Evolutionary conservation across 2,113 vertebrate genomes (phyloP), one percentile per base, ranked within the genome.

Genomic region (Petromus typicus): DNA sequence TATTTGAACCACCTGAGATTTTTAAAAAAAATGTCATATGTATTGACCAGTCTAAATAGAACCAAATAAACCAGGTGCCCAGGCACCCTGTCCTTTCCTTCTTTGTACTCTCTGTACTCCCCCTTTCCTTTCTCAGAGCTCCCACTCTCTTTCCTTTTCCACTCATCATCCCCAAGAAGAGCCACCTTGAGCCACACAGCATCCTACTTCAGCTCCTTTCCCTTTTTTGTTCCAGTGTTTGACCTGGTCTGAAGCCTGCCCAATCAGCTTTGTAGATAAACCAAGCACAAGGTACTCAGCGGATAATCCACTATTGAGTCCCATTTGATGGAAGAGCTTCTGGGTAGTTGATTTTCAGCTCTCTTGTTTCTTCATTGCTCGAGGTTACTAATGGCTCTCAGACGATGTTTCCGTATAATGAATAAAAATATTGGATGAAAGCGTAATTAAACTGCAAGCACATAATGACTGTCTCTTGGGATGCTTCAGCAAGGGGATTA

Each of bases 261-360:
- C 18, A 2, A 17, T 87, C 20, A 59, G 57, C 37, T 22, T 79
- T 75, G 75, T 37, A 66, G 86, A 81, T 71, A n/a, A 76, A 56
- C 56, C 57, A 86, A 61, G 16, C 7, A 37, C 63, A 89, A 63
- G 51, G 54, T 23, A 89, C 8, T 23, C 20, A 92, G 32, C 54
- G 61, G 80, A 32, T 23, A 76, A 95, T 66, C 25, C 59, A 90
- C 4, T 88, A 59, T 43, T 88, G 88, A 64, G 32, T 63, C 32
- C 32, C 37, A 51, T 86, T 54, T 91, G 82, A 67, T 63, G 32
- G 22, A 94, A 14, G 8, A 82, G 13, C n/a, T 89, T 75, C 18
- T 86, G 27, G 48, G 34, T 86, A 71, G 91, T 82, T 91, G 64
- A 92, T 91, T 93, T 91, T 78, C 20, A 92, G n/a, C 27, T 78